Conservation (phyloP, 2,888 invertebrate species). For the Torymus aiolomorphi region DNA sequence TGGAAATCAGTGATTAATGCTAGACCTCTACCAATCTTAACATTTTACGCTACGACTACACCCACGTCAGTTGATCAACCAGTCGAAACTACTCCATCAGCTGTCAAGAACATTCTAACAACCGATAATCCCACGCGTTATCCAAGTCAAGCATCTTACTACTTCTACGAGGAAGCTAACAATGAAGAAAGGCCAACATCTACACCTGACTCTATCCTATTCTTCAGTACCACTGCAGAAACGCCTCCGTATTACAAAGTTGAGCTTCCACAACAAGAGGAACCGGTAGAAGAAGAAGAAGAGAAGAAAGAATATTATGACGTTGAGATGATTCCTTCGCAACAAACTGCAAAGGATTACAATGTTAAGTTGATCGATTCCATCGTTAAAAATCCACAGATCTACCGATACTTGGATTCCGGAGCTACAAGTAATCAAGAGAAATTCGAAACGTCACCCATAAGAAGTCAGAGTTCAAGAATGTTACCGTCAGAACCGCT, state of each 20-base stretch:
- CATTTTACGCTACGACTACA: slow-evolving; percentile 79
- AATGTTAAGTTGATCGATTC: slow-evolving; percentile 66
- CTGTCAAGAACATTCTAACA: slow-evolving; percentile 63
- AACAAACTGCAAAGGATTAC: slow-evolving; percentile 62
- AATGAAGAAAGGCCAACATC: slow-evolving; percentile 63
- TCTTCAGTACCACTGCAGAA: slow-evolving; percentile 50
- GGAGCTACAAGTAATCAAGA: slow-evolving; percentile 48
- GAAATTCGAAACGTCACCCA: slow-evolving; percentile 57
- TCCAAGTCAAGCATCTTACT: slow-evolving; percentile 78
- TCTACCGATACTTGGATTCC: slow-evolving; percentile 64
- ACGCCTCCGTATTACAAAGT: slow-evolving; percentile 57
- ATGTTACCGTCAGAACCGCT: slow-evolving; percentile 63
- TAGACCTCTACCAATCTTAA: slow-evolving; percentile 80
- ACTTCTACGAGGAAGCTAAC: slow-evolving; percentile 81
- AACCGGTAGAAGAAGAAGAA: slow-evolving; percentile 30
- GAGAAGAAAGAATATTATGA: slow-evolving; percentile 60
- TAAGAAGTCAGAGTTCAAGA: slow-evolving; percentile 62
- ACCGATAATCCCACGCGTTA: slow-evolving; percentile 61
- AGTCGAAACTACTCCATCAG: slow-evolving; percentile 67
- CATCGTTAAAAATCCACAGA: slow-evolving; percentile 65
- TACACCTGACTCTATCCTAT: slow-evolving; percentile 31
- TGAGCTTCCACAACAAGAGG: slow-evolving; percentile 44
- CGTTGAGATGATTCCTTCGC: slow-evolving; percentile 60
- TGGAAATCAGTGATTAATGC: slow-evolving; percentile 75
- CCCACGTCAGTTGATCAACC: slow-evolving; percentile 66